phyloP scores from a whole-genome alignment of 2,888 invertebrate genomes.

The Geotrupes spiniger region DNA sequence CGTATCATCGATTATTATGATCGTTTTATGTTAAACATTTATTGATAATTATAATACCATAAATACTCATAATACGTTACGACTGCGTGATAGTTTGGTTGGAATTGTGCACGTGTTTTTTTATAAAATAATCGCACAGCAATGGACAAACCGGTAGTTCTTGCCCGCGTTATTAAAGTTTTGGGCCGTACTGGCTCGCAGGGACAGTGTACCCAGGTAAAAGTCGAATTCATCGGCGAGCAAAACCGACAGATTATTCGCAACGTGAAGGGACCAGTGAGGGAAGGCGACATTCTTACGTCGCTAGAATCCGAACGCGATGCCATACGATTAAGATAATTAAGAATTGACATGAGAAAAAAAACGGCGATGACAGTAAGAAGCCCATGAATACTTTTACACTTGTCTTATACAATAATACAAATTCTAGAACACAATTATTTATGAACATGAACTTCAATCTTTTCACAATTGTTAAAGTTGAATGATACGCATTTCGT shows the following conservation, averaged over 20 bases:
- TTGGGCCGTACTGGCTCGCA: constrained; percentile 98
- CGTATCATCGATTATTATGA: too few relatives aligned
- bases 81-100: constrained; percentile 8
- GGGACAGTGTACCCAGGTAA: constrained; percentile 99
- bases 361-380: too few relatives aligned
- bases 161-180: constrained; percentile 93
- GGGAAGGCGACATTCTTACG: constrained; percentile 98
- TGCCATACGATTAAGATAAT: constrained; percentile 93
- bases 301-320: constrained; percentile 98
- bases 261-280: constrained; percentile 98
- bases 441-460: too few relatives aligned
- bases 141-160: constrained; percentile 86
- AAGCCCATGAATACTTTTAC: too few relatives aligned
- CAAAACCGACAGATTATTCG: constrained; percentile 97
- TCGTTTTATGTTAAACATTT: too few relatives aligned
- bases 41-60: too few relatives aligned
- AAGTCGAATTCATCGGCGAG: constrained; percentile 97
- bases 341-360: too few relatives aligned
- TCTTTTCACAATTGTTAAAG: too few relatives aligned
- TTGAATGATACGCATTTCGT: too few relatives aligned
- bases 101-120: constrained; percentile 32
- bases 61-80: too few relatives aligned
- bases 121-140: constrained; percentile 22
- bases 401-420: too few relatives aligned
- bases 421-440: too few relatives aligned